phyloP scores from a whole-genome alignment of 2,888 invertebrate genomes.

The Sisyra nigra region DNA sequence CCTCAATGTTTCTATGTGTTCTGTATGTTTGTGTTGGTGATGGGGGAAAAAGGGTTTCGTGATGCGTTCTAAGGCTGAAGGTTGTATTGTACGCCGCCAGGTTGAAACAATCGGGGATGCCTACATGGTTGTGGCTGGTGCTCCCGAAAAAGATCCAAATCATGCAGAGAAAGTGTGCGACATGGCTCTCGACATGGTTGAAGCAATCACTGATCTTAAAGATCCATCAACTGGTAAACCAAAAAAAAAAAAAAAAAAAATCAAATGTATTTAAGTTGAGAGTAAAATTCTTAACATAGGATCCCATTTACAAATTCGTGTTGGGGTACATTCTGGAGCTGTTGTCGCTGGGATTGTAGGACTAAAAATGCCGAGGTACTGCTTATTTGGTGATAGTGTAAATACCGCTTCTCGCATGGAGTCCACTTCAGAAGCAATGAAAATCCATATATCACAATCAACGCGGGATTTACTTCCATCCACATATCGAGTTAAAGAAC shows the following conservation, averaged over 20 bases:
- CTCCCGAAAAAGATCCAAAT: slow-evolving; percentile 75
- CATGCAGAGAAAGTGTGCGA: slow-evolving; percentile 87
- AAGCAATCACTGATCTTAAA: slow-evolving; percentile 77
- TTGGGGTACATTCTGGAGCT: slow-evolving; percentile 81
- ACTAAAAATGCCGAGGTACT: slow-evolving; percentile 80
- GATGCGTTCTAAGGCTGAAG: slow-evolving; percentile 12
- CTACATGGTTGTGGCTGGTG: slow-evolving; percentile 95
- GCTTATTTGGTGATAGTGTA: slow-evolving; percentile 80
- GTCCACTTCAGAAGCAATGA: slow-evolving; percentile 82
- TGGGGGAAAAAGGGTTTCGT: slow-evolving; percentile 6
- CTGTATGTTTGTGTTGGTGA: slow-evolving; percentile 1
- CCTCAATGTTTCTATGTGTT: slow-evolving; percentile 14
- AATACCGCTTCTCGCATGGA: slow-evolving; percentile 89
- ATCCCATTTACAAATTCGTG: slow-evolving; percentile 64
- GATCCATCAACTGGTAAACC: slow-evolving; percentile 84
- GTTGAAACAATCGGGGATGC: slow-evolving; percentile 97
- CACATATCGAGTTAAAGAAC: slow-evolving; percentile 55
- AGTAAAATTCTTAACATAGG: slow-evolving; percentile 27
- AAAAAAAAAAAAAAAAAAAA: slow-evolving; percentile 1
- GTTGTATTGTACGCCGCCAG: slow-evolving; percentile 28
- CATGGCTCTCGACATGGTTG: slow-evolving; percentile 94
- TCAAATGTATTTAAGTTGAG: background rate
- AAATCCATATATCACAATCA: slow-evolving; percentile 86
- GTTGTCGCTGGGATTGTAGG: slow-evolving; percentile 92
- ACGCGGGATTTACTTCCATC: slow-evolving; percentile 62